phyloP scores from a whole-genome alignment of 1,140 invertebrate species.

The Tachypleus tridentatus region DNA sequence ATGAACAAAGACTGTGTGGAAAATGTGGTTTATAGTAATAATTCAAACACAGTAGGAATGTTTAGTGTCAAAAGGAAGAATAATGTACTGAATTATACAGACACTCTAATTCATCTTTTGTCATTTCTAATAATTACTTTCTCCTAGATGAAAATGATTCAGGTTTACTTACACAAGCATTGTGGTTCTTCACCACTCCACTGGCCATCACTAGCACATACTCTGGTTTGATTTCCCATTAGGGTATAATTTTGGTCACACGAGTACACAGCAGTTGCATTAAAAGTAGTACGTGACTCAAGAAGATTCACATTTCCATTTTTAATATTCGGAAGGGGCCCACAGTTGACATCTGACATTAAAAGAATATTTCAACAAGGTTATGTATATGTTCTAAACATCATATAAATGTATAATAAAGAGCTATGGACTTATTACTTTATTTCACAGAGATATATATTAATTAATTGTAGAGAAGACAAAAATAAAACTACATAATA shows the following conservation, averaged over 20 bases:
- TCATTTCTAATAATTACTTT: too few species aligned
- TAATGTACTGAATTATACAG: too few species aligned
- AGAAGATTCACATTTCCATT: constrained; percentile 56
- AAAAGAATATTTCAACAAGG: constrained; percentile 6
- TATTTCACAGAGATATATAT: neutral
- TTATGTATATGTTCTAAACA: too few species aligned
- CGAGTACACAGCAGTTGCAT: constrained; percentile 57
- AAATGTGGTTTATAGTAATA: too few species aligned
- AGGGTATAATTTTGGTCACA: constrained; percentile 75
- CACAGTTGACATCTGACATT: constrained; percentile 66
- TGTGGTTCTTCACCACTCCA: constrained; percentile 73
- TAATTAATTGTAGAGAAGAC: neutral
- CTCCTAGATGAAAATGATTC: too few species aligned
- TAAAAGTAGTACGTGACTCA: constrained; percentile 56
- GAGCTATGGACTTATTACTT: neutral
- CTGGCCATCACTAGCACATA: constrained; percentile 64
- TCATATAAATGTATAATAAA: neutral
- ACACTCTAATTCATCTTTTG: too few species aligned
- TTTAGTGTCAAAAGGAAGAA: too few species aligned
- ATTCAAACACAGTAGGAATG: too few species aligned
- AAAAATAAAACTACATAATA: neutral
- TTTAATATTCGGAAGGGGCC: constrained; percentile 49
- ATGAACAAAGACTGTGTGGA: too few species aligned
- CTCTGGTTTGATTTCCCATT: constrained; percentile 46
- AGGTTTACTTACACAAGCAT: constrained; percentile 56